Base-by-base conservation (phyloP, 2,797 vertebrate genomes). In the Anguilla marmorata region DNA sequence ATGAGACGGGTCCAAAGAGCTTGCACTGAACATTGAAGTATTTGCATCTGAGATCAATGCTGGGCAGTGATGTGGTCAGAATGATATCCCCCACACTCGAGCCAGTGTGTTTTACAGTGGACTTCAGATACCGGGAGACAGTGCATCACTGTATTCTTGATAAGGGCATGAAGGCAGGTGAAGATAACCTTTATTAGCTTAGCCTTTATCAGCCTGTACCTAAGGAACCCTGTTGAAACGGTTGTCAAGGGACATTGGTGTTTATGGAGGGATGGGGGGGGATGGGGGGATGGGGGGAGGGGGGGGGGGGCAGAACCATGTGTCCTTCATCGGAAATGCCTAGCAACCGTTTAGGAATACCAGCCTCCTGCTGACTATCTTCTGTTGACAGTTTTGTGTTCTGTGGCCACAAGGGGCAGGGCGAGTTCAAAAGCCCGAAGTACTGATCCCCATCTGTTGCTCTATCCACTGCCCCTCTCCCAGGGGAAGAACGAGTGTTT, bases 41-140 rank as follows among this genome's bases (percentile, higher is more conserved):
- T 94, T 93, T 94, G 91, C 91, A 93, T 92, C 72, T 37, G 21
- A 87, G 79, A 85, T 91, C 79, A 87, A 91, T 54, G 16, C 79
- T 1, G 33, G 37, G 24, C 85, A 58, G 58, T 21, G 88, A 83
- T 85, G 66, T 69, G 58, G 21, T 27, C 27, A 30, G 19, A 21
- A 63, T 72, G 85, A 11, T 27, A 69, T 82, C 19, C 12, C 6
- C 60, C 54, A 48, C 50, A n/a, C 50, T 76, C 6, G 80, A 86
- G 0, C 86, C 72, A 79, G 8, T 82, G 87, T 11, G 90, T 91
- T 93, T 54, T 14, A 56, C 79, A 33, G 74, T 93, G 91, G 85
- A 56, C 86, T 1, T 88, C 41, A 56, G 60, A 86, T 86, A 7
- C n/a, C 88, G 2, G 11, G 41, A 88, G 33, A 85, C 85, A 63